Evolutionary conservation across 2,113 vertebrate species (phyloP).

Genomic region (Pterophyllum scalare): DNA sequence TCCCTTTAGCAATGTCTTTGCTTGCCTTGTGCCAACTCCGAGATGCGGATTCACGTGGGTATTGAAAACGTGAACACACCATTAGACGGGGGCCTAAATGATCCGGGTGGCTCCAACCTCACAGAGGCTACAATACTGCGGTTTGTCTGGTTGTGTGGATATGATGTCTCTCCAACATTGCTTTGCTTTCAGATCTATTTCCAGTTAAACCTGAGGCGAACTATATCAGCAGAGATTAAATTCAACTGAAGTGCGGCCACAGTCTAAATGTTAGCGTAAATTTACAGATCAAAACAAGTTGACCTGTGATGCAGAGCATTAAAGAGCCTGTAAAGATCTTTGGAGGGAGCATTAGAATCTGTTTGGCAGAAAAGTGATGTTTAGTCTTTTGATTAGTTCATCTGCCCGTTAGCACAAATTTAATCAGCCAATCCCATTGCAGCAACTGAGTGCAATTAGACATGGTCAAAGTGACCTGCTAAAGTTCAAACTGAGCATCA

Average conservation of each 20-base stretch:
- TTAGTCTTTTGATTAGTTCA: not conserved
- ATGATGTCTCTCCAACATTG: not conserved
- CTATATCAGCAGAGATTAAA: conserved; percentile 7
- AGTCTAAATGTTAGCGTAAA: not conserved
- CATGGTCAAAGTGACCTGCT: not conserved
- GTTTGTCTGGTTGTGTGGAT: not conserved
- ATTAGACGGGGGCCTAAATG: not conserved
- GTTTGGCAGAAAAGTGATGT: not conserved
- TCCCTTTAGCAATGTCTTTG: conserved; percentile 38
- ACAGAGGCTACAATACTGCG: not conserved
- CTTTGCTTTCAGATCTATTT: not conserved
- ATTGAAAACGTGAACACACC: conserved; percentile 10
- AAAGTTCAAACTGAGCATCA: not conserved
- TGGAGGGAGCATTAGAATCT: not conserved
- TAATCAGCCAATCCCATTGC: not conserved
- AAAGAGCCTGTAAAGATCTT: not conserved
- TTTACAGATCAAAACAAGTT: not conserved
- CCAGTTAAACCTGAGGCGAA: conserved; percentile 12
- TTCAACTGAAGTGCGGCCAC: not conserved
- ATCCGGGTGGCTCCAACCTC: conserved; percentile 23
- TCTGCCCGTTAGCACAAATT: not conserved
- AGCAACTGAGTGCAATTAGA: not conserved
- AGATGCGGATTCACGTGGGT: conserved; percentile 13
- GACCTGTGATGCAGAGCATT: not conserved
- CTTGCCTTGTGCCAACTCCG: conserved; percentile 22